Base-by-base conservation (phyloP, 2,888 invertebrate genomes). In the Merodon equestris region DNA sequence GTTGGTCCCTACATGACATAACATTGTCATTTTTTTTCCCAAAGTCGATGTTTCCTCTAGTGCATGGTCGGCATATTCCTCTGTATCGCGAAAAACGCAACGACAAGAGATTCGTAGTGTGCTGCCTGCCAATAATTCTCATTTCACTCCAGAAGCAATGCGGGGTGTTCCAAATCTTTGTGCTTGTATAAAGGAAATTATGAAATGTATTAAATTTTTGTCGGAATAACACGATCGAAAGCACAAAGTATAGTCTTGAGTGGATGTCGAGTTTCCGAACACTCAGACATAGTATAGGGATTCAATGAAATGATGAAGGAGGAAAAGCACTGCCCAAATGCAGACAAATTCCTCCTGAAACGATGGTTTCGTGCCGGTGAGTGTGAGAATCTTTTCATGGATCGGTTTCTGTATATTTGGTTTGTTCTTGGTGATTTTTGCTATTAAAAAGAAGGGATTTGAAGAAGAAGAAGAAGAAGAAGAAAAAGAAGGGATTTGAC, bases 111-210 rank as follows among this genome's bases (percentile, higher is more conserved):
- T 93, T 2, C 73, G 87, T 0, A 86, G 85, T 0, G 85, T 89
- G 7, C 83, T 91, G 70, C 89, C 90, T 0, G 82, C 85, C 1
- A 89, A 88, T 73, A 84, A 88, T 4, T 85, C 88, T 0, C 84
- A 85, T 1, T 82, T 91, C 1, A 90, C 89, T 0, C 85, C 88
- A 1, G 86, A 88, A 1, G 85, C 88, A 61, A 85, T 91, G 67
- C 88, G 89, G 48, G 85, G 90, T 56, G 88, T 91, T 81, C 90
- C 91, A 0, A 95, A 93, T 83, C 84, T 95, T 17, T 92, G 91
- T 77, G 94, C 94, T 0, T 94, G 93, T 82, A 90, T 95, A 34
- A 95, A 94, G 85, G 95, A 95, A 86, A 90, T 92, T 0, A 85
- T 93, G 90, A 94, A 83, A 82, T 92, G 9, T 90, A 91, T 83